Base-by-base conservation (phyloP, 2,113 vertebrate genomes). In the Sebastes schlegelii region DNA sequence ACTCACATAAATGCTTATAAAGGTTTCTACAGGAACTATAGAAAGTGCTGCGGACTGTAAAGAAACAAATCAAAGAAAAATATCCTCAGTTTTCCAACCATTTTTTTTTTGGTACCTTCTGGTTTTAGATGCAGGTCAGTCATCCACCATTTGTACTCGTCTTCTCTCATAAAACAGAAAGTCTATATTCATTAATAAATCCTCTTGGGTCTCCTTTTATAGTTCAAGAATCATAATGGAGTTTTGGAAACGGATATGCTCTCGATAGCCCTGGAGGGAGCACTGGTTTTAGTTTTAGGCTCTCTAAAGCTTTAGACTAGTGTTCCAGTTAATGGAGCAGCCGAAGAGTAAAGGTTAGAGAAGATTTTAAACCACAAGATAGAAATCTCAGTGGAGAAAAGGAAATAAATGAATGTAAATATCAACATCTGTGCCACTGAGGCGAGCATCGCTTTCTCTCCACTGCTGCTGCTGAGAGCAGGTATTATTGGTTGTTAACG, bases 1-100 rank as follows among this genome's bases (percentile, higher is more conserved):
- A 71, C 69, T 79, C 61, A 75, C 60, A 75, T n/a, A 34, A 71
- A 54, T n/a, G 1, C 52, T 34, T 34, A 34, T 34, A 34, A 67
- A 19, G 42, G 63, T 17, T 54, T 49, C 49, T 51, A 3, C 68
- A 17, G 5, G 34, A 64, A 13, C 46, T 61, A 19, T 13, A 26
- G 34, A 46, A 46, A 61, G 16, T n/a, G 19, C 58, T 49, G 45
- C 19, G 19, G 58, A 46, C 51, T 5, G 26, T 49, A 45, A 57
- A 73, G 42, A 67, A 13, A 23, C 12, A 19, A 17, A 57, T 77
- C 26, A 52, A 40, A 74, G 6, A 3, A 17, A 3, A 54, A 66
- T 6, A 14, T 58, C 54, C 8, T 40, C 2, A 23, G 6, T 21
- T 51, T 51, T 34, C 34, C 34, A 34, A 0, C 34, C 34, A 34